phyloP scores from a whole-genome alignment of 2,113 vertebrate species.

The Odocoileus virginianus region DNA sequence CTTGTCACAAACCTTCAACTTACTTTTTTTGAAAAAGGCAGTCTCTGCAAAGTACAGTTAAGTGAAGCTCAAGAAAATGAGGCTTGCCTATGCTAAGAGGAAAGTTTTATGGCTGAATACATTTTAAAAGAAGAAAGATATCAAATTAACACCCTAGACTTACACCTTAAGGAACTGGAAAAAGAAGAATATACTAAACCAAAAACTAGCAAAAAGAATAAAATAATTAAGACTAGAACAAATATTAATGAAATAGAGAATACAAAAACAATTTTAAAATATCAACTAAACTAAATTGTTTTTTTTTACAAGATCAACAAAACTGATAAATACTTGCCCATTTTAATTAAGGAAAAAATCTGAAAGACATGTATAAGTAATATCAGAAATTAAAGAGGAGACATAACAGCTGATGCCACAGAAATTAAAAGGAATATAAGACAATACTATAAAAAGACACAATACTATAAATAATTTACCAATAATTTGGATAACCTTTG shows the following conservation, averaged over 20 bases:
- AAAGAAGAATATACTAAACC: neutral
- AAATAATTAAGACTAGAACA: neutral
- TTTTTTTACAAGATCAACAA: neutral
- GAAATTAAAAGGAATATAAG: neutral
- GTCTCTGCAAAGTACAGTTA: neutral
- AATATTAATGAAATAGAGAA: neutral
- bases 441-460: neutral
- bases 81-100: neutral
- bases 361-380: neutral
- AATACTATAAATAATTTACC: neutral
- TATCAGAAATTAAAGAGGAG: neutral
- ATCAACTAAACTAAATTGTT: neutral
- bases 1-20: neutral
- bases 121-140: neutral
- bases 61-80: neutral
- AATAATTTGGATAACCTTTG: neutral
- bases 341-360: neutral
- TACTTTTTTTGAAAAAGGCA: neutral
- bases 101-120: neutral
- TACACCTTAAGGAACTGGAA: neutral
- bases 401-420: neutral
- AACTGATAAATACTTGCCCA: neutral
- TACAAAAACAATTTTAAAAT: neutral
- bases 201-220: neutral
- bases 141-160: neutral